Base-by-base conservation (phyloP, 2,113 vertebrate species). In the Chlamydotis undulata region DNA sequence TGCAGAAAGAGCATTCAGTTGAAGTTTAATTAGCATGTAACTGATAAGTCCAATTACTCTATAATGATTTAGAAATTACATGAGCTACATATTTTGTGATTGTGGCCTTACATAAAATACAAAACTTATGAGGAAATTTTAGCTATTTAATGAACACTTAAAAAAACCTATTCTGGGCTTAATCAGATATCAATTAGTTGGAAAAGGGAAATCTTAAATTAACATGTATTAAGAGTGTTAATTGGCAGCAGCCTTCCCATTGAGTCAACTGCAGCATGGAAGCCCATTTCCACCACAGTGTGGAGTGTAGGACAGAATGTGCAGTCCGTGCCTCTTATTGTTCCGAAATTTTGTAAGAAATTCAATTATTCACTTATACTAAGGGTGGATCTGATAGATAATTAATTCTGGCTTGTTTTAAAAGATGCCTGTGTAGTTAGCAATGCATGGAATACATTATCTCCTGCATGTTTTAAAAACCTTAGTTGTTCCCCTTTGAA, bases 21-120 rank as follows among this genome's bases (percentile, higher is more conserved):
- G 64, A 91, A 69, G 91, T 94, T 97, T 97, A 98, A 98, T 97
- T 97, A 97, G 90, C 94, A 95, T 97, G 95, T 90, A 87, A 97
- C 77, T 96, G 95, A 97, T 97, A 97, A 98, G 93, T 90, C 84
- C 78, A 94, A 97, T 97, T 97, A 97, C 78, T 82, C 90, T 83
- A 37, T 95, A 96, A 96, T 96, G 90, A 96, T 95, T 94, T 96
- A 83, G 94, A 97, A 97, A 97, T 97, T 95, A 96, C 75, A 97
- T 91, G 94, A 92, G 92, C 91, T 96, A 91, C 63, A 79, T 90
- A 74, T 64, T 96, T 95, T 52, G 47, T 96, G 87, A 96, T 87
- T 96, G 87, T 94, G 45, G 74, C 87, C 83, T 95, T 97, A 63
- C 41, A 97, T 82, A 95, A 90, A 96, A 86, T 57, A 92, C 83